phyloP scores from a whole-genome alignment of 2,888 invertebrate genomes.

The Phengaris arion region DNA sequence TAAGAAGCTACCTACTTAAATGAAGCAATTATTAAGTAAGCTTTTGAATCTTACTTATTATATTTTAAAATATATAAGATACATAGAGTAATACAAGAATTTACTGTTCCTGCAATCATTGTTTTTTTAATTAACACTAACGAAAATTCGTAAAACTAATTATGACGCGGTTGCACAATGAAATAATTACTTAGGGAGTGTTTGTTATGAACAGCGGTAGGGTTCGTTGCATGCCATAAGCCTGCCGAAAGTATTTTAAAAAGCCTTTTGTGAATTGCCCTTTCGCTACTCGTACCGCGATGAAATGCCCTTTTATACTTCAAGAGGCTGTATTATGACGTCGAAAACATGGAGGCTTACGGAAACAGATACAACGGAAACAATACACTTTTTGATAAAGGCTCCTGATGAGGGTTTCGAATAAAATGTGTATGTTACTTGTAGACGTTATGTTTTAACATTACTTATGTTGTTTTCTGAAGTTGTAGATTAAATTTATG shows the following conservation, averaged over 20 bases:
- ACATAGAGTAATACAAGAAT: not conserved
- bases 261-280: conserved; percentile 70
- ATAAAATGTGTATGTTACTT: conserved; percentile 35
- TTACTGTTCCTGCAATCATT: not conserved
- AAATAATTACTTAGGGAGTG: conserved; percentile 57
- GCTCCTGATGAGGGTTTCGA: conserved; percentile 53
- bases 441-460: conserved; percentile 1
- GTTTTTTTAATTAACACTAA: not conserved
- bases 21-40: too few relatives aligned
- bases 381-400: conserved; percentile 70
- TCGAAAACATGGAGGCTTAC: conserved; percentile 57
- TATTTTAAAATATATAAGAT: too few relatives aligned
- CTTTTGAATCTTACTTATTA: too few relatives aligned
- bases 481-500: conserved; percentile 29
- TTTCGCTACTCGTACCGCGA: conserved; percentile 55
- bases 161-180: conserved; percentile 13
- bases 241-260: conserved; percentile 70
- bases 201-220: conserved; percentile 58
- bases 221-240: conserved; percentile 57
- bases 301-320: conserved; percentile 72
- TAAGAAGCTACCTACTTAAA: too few relatives aligned
- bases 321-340: conserved; percentile 59
- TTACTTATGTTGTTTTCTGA: not conserved
- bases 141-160: conserved; percentile 10
- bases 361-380: conserved; percentile 61